These are phyloP conservation scores for Coracopsis vasa DNA, from an alignment of 2,113 vertebrate species.

Conservation along the genomic window DNA sequence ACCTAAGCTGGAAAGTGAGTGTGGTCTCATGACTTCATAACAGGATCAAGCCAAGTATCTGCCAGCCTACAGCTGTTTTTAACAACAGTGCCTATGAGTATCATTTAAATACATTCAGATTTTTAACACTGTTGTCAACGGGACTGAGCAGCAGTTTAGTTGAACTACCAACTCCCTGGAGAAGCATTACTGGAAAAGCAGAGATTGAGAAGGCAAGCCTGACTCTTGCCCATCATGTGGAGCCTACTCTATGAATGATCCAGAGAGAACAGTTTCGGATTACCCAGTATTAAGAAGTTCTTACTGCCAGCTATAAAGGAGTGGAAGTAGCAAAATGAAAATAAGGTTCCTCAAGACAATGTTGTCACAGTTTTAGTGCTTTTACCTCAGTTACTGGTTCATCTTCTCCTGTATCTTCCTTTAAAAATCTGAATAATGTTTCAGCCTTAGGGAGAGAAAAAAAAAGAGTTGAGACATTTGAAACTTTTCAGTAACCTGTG, in stretches of 20 bases:
- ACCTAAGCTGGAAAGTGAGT: neutral
- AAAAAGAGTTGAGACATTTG: neutral
- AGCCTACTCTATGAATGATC: neutral
- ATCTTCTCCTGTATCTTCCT: neutral
- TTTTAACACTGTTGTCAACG: neutral
- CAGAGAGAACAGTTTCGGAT: neutral
- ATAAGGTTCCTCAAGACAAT: neutral
- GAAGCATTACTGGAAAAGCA: neutral
- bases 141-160: neutral
- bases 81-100: neutral
- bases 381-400: neutral
- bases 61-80: neutral
- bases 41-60: neutral
- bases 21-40: neutral
- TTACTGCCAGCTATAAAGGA: neutral
- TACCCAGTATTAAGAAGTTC: neutral
- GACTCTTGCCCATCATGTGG: neutral
- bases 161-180: neutral
- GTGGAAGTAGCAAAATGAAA: neutral
- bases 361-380: neutral
- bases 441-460: slow-evolving; percentile 68
- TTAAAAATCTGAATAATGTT: slow-evolving; percentile 83
- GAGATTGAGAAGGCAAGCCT: neutral
- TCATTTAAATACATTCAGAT: neutral
- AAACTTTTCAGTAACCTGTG: neutral